Percentiles rank a stretch among this genome's conserved stretches.
Evolutionary conservation across 2,797 vertebrate species (phyloP).

Genomic region (Syngnathus acus): DNA sequence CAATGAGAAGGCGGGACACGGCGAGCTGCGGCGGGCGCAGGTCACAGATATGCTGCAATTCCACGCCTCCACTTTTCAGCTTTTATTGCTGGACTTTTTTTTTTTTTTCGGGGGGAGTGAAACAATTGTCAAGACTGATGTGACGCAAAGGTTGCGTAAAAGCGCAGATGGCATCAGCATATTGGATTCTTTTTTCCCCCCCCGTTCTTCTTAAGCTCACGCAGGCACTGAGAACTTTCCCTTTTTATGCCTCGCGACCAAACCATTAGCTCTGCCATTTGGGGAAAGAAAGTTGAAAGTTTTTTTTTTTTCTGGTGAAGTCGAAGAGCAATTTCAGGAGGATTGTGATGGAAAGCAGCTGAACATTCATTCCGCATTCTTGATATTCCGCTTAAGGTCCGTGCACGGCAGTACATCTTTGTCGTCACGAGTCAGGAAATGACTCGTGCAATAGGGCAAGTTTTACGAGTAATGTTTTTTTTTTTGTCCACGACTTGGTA

Average conservation of each 20-base stretch:
- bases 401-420: no score
- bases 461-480: no score
- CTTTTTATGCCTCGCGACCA: not conserved
- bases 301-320: constrained; percentile 55
- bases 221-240: not conserved
- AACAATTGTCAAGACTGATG: constrained; percentile 5
- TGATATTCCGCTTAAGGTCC: no score
- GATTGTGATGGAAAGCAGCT: constrained; percentile 47
- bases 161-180: not conserved
- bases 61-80: constrained; percentile 28
- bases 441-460: no score
- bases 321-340: constrained; percentile 58
- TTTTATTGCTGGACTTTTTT: constrained; percentile 1
- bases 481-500: no score
- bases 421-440: no score
- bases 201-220: not conserved
- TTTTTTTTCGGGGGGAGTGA: not conserved
- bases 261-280: constrained; percentile 27
- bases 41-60: constrained; percentile 51
- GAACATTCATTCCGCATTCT: not conserved
- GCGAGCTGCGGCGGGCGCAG: constrained; percentile 30
- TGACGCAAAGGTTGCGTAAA: constrained; percentile 1
- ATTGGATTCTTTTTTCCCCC: not conserved
- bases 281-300: constrained; percentile 40
- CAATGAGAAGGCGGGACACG: constrained; percentile 36